Percentiles rank a stretch among this genome's conserved stretches.
Evolutionary conservation across 1,140 invertebrate genomes (phyloP).

Genomic region (Drosophila burlai): DNA sequence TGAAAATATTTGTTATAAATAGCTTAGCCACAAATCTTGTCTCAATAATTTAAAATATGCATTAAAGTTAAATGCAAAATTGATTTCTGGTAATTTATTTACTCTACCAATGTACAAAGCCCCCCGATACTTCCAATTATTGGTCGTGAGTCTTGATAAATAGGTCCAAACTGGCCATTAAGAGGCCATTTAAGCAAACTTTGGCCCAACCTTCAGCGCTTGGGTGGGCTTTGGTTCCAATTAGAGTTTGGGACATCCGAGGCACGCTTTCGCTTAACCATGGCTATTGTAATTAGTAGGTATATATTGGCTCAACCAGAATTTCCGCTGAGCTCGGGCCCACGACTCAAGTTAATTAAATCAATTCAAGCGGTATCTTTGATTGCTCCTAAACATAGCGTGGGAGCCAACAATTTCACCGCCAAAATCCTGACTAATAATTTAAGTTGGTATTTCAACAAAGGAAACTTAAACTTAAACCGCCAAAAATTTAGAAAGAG

Average conservation of each 20-base stretch:
- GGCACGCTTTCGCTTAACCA: constrained; percentile 50
- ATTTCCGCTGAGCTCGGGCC: constrained; percentile 56
- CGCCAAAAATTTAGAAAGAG: constrained; percentile 22
- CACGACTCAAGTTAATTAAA: constrained; percentile 71
- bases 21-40: background rate
- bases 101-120: background rate
- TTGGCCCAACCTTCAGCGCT: constrained; percentile 23
- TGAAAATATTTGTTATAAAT: background rate
- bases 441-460: constrained; percentile 55
- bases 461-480: constrained; percentile 38
- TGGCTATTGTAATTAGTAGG: constrained; percentile 40
- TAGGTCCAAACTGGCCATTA: constrained; percentile 24
- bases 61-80: background rate
- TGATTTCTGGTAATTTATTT: constrained; percentile 11
- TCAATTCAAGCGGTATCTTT: constrained; percentile 63
- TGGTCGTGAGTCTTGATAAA: constrained; percentile 41
- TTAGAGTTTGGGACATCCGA: constrained; percentile 38
- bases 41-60: background rate
- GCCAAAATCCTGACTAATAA: constrained; percentile 52
- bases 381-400: constrained; percentile 51
- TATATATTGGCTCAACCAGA: constrained; percentile 50
- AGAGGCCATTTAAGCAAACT: constrained; percentile 25
- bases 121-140: constrained; percentile 1
- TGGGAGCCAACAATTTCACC: constrained; percentile 60
- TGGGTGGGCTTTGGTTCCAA: constrained; percentile 34